Evolutionary conservation across 2,888 invertebrate species (phyloP).

Genomic region (Drosophila infuscata): DNA sequence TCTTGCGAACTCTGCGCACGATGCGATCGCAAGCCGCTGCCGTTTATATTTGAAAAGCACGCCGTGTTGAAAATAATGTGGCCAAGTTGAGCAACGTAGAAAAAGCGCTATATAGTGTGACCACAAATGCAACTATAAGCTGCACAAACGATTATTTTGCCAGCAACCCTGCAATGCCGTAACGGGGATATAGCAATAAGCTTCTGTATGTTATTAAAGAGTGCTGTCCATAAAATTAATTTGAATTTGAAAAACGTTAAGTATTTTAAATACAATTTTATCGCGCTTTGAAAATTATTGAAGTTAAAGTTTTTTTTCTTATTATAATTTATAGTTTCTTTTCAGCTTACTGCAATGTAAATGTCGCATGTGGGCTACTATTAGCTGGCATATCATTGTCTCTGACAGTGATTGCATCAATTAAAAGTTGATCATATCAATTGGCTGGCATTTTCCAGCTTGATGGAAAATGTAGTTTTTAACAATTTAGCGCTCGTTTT

Average conservation of each 20-base stretch:
- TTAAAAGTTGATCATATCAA: slow-evolving; percentile 73
- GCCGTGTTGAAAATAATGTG: slow-evolving; percentile 62
- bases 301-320: neutral
- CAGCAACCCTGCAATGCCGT: neutral
- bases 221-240: slow-evolving; percentile 29
- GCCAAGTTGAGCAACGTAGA: neutral
- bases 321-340: neutral
- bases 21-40: slow-evolving; percentile 73
- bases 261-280: slow-evolving; percentile 1
- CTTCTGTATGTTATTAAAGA: slow-evolving; percentile 6
- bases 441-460: slow-evolving; percentile 49
- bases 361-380: neutral
- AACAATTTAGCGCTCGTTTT: slow-evolving; percentile 41
- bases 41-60: slow-evolving; percentile 79
- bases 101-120: slow-evolving; percentile 6
- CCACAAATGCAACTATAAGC: neutral
- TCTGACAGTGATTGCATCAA: slow-evolving; percentile 68
- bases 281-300: neutral
- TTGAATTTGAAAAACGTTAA: neutral
- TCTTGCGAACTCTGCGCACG: slow-evolving; percentile 54
- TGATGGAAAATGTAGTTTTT: slow-evolving; percentile 29
- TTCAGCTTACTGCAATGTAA: neutral
- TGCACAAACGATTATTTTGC: too few relatives aligned
- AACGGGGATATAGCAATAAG: slow-evolving; percentile 20
- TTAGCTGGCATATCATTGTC: slow-evolving; percentile 37